Base-by-base conservation (phyloP, 2,113 vertebrate genomes). In the Urocitellus parryii region DNA sequence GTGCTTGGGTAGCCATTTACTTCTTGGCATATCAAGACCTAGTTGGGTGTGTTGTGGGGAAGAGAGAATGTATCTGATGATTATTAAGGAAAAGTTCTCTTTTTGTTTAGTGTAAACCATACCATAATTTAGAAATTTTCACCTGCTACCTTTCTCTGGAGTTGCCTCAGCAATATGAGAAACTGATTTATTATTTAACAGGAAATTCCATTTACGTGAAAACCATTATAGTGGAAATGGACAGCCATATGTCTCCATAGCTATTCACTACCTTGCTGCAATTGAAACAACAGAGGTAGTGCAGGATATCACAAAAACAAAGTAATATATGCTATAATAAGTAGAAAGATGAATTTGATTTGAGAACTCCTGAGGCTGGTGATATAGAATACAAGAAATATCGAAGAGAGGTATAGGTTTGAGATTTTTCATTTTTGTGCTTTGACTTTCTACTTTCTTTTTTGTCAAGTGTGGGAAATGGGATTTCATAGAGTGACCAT, bases 101-200 rank as follows among this genome's bases (percentile, higher is more conserved):
- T 95, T 90, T 91, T 76, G 29, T 65, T 80, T 16, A 63, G 2
- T 56, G 90, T 85, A 93, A 86, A 82, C 51, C 65, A 18, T 77
- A 58, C 16, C 42, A 80, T 91, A 20, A 70, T 79, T 95, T 13
- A 76, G 73, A 76, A 84, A 70, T 76, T 89, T 85, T 86, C 24
- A 72, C 39, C 27, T 48, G 17, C 24, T 5, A 51, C 67, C 58
- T 42, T 72, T 94, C 42, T 95, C 42, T 82, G 39, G 18, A 61
- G 37, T 85, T 94, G 37, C 73, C 37, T 73, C 27, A 39, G 29
- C 22, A 78, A 45, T 82, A 11, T 77, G 68, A 78, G 74, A 92
- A 92, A 90, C 25, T 82, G 84, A 11, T 89, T 56, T 34, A 89
- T 94, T 86, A 61, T 86, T 92, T 95, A 89, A 22, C 20, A 65